Conservation (phyloP, 64 coral and sea anemone genomes). For the Astreopora myriophthalma region DNA sequence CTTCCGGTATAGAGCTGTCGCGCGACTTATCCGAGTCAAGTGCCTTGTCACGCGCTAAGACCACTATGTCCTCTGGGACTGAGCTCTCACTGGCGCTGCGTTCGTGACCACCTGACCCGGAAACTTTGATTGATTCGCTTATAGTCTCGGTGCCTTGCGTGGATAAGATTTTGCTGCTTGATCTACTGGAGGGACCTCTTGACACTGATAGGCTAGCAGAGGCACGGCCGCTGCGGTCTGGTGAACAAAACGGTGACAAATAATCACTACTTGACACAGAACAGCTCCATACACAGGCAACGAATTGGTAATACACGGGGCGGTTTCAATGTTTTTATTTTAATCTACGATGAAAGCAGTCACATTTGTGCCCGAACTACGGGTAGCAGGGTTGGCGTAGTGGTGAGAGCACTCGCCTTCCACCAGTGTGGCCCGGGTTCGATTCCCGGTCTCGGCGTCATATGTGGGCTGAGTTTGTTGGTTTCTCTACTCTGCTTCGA, state of each 20-base stretch:
- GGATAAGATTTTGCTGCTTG: background rate
- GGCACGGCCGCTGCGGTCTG: background rate
- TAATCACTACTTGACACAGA: too few species aligned
- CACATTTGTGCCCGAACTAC: too few species aligned
- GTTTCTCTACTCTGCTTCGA: too few species aligned
- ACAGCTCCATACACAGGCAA: too few species aligned
- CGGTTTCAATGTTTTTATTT: too few species aligned
- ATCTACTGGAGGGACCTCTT: background rate
- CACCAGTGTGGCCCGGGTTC: too few species aligned
- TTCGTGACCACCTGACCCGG: constrained; percentile 6
- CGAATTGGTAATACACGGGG: too few species aligned
- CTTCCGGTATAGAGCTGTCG: constrained; percentile 84
- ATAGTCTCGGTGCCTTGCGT: background rate
- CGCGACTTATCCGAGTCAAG: constrained; percentile 59
- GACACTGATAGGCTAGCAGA: constrained; percentile 2
- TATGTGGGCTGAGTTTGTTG: too few species aligned
- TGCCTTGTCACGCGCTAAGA: constrained; percentile 37
- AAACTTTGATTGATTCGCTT: constrained; percentile 16
- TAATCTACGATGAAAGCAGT: too few species aligned
- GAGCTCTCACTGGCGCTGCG: constrained; percentile 73
- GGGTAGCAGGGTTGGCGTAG: too few species aligned
- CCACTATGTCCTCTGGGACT: constrained; percentile 49
- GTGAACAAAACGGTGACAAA: background rate
- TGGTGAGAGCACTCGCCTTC: too few species aligned
- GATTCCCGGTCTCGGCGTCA: too few species aligned